Percentiles rank a stretch among this genome's conserved stretches.
Conservation (phyloP, 1,140 invertebrate genomes). For the Drosophila prosaltans region DNA sequence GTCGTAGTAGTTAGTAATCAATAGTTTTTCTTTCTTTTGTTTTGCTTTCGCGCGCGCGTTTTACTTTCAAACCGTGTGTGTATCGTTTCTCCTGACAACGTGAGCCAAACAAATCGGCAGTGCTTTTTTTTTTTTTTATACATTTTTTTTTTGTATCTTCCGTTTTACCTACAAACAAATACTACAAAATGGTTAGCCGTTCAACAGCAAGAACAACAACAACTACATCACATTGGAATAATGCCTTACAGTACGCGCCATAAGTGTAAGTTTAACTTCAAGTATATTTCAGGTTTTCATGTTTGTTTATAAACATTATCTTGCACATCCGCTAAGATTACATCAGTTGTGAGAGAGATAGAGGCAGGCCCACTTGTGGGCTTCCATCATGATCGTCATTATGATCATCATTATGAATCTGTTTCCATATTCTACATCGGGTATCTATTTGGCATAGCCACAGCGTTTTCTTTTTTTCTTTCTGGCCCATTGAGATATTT, state of each 20-base stretch:
- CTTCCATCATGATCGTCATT: not conserved
- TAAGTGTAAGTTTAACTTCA: slow-evolving; percentile 61
- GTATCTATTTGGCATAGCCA: slow-evolving; percentile 8
- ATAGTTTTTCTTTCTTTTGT: slow-evolving; percentile 61
- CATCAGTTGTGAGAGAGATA: not conserved
- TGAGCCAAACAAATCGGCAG: slow-evolving; percentile 59
- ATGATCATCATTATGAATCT: not conserved
- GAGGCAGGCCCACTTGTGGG: not conserved
- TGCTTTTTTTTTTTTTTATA: not conserved
- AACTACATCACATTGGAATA: slow-evolving; percentile 36
- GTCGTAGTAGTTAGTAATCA: slow-evolving; percentile 52
- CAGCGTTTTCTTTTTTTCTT: slow-evolving; percentile 1
- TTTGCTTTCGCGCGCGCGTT: slow-evolving; percentile 73
- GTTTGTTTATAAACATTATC: slow-evolving; percentile 36
- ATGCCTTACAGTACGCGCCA: slow-evolving; percentile 66
- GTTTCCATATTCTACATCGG: slow-evolving; percentile 6
- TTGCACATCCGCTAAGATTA: slow-evolving; percentile 3
- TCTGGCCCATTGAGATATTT: slow-evolving; percentile 11
- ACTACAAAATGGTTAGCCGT: slow-evolving; percentile 38
- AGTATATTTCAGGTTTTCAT: slow-evolving; percentile 42
- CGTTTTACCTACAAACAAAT: slow-evolving; percentile 29
- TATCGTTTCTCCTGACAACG: slow-evolving; percentile 70
- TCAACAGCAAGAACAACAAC: slow-evolving; percentile 15
- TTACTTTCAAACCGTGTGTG: slow-evolving; percentile 44
- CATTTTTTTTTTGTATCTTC: not conserved